Percentiles rank a stretch among this genome's conserved stretches.
phyloP scores from a whole-genome alignment of 2,888 invertebrate genomes.

The Blastobasis lacticolella region DNA sequence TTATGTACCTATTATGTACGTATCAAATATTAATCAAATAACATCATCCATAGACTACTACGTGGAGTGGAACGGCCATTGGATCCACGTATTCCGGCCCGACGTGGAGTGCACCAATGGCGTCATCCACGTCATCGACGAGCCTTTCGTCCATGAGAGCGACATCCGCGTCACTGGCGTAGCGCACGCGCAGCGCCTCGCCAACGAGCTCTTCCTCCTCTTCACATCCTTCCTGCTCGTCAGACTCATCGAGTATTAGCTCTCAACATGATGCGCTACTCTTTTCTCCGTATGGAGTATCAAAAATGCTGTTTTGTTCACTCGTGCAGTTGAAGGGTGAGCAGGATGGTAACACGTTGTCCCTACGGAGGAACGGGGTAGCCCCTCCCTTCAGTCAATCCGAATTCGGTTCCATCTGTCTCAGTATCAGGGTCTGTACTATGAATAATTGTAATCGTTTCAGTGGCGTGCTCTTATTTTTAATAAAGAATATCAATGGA shows the following conservation, averaged over 20 bases:
- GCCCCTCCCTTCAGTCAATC: too few species aligned
- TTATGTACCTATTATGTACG: too few species aligned
- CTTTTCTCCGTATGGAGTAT: too few species aligned
- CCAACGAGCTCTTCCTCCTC: conserved; percentile 32
- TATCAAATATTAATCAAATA: background rate
- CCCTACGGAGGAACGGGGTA: too few species aligned
- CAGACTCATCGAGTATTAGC: conserved; percentile 45
- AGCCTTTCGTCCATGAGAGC: conserved; percentile 86
- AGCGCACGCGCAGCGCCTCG: conserved; percentile 37
- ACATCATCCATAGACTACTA: conserved; percentile 78
- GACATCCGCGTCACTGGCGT: conserved; percentile 84
- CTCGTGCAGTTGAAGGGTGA: too few species aligned
- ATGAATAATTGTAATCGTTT: too few species aligned
- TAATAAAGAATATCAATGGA: too few species aligned
- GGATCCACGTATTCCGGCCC: conserved; percentile 89
- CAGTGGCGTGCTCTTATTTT: too few species aligned
- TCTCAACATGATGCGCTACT: conserved; percentile 6
- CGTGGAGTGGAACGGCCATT: conserved; percentile 88
- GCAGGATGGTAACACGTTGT: too few species aligned
- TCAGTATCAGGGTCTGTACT: too few species aligned
- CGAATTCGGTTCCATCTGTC: too few species aligned
- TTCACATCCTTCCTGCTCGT: conserved; percentile 40
- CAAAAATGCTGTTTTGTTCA: too few species aligned
- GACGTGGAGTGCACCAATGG: conserved; percentile 97
- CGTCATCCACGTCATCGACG: conserved; percentile 94